Evolutionary conservation across 2,888 invertebrate species (phyloP), one percentile per base, ranked within the genome.

Genomic region (Zaprionus obscuricornis): DNA sequence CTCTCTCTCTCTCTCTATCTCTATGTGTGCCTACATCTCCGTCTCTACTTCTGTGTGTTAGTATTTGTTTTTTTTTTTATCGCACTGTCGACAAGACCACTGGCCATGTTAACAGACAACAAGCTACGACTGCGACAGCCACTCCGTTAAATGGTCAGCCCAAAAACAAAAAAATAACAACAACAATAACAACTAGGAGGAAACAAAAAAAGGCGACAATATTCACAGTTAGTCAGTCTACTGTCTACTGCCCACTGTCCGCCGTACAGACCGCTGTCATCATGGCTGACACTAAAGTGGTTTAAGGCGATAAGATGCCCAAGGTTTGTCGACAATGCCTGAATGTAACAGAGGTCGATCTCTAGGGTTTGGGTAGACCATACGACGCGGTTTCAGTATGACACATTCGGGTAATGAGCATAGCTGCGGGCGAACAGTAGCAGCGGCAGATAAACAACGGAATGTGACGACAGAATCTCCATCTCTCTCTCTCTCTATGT

Each of bases 211-310:
- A 70, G 70, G 72, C 85, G 76, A 74, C 75, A 78, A 76, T 78
- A 74, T 74, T 70, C 71, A 76, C 83, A 76, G 70, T 70, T 57
- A 52, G 75, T 20, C 50, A 22, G 29, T 37, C 2, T 11, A 17
- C 11, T 36, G 26, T 33, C n/a, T n/a, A n/a, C n/a, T n/a, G n/a
- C n/a, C n/a, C n/a, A n/a, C n/a, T n/a, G n/a, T 33, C 42, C 46
- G 40, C 40, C n/a, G 57, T 58, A 54, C 45, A 66, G 83, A 87
- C 88, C 88, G 88, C 87, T 88, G 88, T 88, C 88, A 88, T 74
- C 87, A 74, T 60, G 81, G 75, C 86, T 88, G 88, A 87, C 88
- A 88, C 86, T 74, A 86, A 88, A 88, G 88, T 88, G 88, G 86
- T 87, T 88, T 85, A 85, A 75, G 88, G 88, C 88, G 82, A 85